Base-by-base conservation (phyloP, 35 echinoderm and acorn worm species). In the Holothuria glaberrima region DNA sequence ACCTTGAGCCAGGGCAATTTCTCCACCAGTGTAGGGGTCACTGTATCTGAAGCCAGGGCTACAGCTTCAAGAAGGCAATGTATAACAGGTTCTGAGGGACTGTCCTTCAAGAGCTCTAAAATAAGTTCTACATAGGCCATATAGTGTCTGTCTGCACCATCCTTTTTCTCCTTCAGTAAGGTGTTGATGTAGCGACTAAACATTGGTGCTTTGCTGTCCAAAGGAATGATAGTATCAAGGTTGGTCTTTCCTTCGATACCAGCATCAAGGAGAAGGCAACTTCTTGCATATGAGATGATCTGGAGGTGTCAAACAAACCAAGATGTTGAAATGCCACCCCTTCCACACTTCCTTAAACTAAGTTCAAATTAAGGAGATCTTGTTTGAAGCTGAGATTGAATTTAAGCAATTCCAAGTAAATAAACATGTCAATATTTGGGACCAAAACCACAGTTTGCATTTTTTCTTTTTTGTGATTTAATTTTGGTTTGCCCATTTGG, bases 1-100 rank as follows among this genome's bases (percentile, higher is more conserved):
- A 98, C 95, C 93, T 94, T 94, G 18, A 98, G 91, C 95, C 95
- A 98, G 27, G 75, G 36, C 10, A 98, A 75, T 68, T 92, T 90
- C 56, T 92, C 80, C 31, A 87, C 60, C 31, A 94, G 86, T 31
- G 85, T 72, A 26, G 41, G 82, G 45, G 90, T 86, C n/a, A 94
- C 41, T 36, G 35, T 78, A 7, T 86, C 78, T 17, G 92, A 21
- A 46, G 95, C 92, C 34, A 94, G 22, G 29, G 95, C 92, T 34
- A 98, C 90, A 33, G 92, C 65, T 58, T 98, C 95, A 32, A 98
- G 90, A 13, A 98, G 84, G 54, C 95, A 98, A 58, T 94, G 91
- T 90, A 94, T 98, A 19, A 94, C 80, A n/a, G 82, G 62, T n/a
- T 88, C 86, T 17, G 68, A 83, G 24, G 90, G 79, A 0, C 79